These are phyloP conservation scores for Erythrocebus patas DNA, from an alignment of 2,113 vertebrate species.

Conservation along the genomic window DNA sequence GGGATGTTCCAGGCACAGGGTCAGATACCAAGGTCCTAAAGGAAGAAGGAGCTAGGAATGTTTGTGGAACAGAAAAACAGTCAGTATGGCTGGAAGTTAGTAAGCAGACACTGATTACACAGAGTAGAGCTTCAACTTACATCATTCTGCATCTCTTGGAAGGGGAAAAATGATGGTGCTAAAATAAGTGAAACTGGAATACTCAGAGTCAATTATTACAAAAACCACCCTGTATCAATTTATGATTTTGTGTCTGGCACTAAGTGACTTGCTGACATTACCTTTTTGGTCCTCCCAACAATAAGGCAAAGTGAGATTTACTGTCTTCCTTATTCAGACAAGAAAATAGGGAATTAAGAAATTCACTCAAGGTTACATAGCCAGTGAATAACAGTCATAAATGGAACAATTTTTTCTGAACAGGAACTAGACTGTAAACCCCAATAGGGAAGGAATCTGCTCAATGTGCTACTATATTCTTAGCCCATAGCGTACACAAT, in stretches of 20 bases:
- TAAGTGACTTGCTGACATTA: not conserved
- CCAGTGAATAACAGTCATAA: not conserved
- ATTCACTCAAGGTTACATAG: not conserved
- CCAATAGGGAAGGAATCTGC: not conserved
- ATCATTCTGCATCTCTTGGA: not conserved
- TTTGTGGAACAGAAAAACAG: not conserved
- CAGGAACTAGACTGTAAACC: not conserved
- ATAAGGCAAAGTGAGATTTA: not conserved
- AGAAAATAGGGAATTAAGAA: not conserved
- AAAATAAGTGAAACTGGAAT: not conserved
- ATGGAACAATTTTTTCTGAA: not conserved
- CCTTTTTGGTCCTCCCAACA: not conserved
- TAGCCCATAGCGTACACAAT: not conserved
- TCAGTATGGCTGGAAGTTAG: not conserved
- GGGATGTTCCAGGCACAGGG: not conserved
- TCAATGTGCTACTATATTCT: not conserved
- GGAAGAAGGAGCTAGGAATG: not conserved
- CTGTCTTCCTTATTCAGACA: not conserved
- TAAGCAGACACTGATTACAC: not conserved
- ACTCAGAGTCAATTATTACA: not conserved
- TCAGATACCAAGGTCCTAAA: not conserved
- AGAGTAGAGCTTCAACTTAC: not conserved
- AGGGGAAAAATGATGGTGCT: not conserved
- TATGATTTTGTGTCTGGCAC: not conserved
- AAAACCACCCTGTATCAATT: not conserved